Base-by-base conservation (phyloP, 2,888 invertebrate species). In the Agonopterix alstromeriana region DNA sequence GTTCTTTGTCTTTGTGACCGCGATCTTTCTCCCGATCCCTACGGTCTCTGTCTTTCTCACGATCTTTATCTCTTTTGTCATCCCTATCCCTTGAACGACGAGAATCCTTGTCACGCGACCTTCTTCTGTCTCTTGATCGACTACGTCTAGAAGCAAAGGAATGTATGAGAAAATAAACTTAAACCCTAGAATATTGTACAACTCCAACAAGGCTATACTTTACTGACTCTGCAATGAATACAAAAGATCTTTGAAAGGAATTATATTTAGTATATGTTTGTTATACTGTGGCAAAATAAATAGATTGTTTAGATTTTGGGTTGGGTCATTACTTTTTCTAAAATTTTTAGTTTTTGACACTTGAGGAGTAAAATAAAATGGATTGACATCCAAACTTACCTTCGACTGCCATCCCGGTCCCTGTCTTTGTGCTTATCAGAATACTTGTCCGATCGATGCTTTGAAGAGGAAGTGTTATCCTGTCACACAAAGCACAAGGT, bases 401-500 rank as follows among this genome's bases (percentile, higher is more conserved):
- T 84, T 65, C 87, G 61, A 63, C 66, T 67, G 55, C 73, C 66
- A 53, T 83, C 87, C 57, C 72, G 75, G 45, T 87, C 86, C 58
- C 63, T 81, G 47, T 87, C 88, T 82, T 81, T 89, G 80, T 86
- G 82, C 78, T 86, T 87, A 76, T 89, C 89, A 71, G 86, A 84
- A 79, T 87, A 78, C 82, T 88, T 89, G 82, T 89, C 89, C 69
- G 84, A 80, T 63, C 87, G 88, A 77, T 89, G 87, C 82, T 88
- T 89, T 75, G 89, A 85, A 74, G 89, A 85, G 80, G 86, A 79
- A 78, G 84, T 84, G 81, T 79, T 88, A 83, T 89, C 89, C 89
- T 89, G 89, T 89, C 88, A 89, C 87, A 89, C 89, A 89, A 89
- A 89, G 89, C 89, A 89, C 89, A 89, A 89, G 88, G 89, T 89